A percentile compares a stretch with the other conserved stretches of the same genome.
These are phyloP conservation scores for Sandelia bainsii DNA, from an alignment of 2,797 vertebrate species.

Conservation along the genomic window DNA sequence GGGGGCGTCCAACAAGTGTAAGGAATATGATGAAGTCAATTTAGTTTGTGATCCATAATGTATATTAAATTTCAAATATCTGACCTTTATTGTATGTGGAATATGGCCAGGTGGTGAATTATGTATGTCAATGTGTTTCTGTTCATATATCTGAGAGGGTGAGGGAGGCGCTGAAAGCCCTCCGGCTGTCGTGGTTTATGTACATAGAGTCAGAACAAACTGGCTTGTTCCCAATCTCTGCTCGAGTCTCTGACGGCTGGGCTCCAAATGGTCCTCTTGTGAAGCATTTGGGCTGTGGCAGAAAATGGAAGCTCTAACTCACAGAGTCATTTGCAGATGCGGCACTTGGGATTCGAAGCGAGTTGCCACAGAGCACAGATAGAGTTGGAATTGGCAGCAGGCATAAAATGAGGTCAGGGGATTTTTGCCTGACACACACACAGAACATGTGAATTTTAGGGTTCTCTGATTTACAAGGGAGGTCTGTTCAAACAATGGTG, in stretches of 20 bases:
- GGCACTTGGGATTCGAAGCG: conserved; percentile 85
- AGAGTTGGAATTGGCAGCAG: conserved; percentile 84
- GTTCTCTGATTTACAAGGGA: conserved; percentile 47
- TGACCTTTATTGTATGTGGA: conserved; percentile 39
- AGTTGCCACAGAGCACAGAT: conserved; percentile 81
- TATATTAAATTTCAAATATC: conserved; percentile 26
- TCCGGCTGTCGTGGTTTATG: conserved; percentile 73
- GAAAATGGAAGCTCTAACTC: conserved; percentile 92
- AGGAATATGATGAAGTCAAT: conserved; percentile 15
- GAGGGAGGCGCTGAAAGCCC: conserved; percentile 51
- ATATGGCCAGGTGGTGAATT: conserved; percentile 56
- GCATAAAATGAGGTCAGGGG: conserved; percentile 82
- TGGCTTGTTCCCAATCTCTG: conserved; percentile 75
- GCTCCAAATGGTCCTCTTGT: conserved; percentile 81
- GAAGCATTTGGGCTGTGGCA: conserved; percentile 81
- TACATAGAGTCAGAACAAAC: conserved; percentile 63
- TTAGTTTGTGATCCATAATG: conserved; percentile 34
- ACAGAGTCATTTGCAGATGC: conserved; percentile 83
- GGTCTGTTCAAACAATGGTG: conserved; percentile 44
- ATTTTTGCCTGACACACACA: conserved; percentile 68
- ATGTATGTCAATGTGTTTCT: conserved; percentile 64
- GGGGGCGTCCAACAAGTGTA: conserved; percentile 74
- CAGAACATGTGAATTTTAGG: conserved; percentile 34
- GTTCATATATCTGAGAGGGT: conserved; percentile 58
- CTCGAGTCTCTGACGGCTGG: conserved; percentile 62